Conservation (phyloP, 2,113 vertebrate genomes). For the Perca flavescens region DNA sequence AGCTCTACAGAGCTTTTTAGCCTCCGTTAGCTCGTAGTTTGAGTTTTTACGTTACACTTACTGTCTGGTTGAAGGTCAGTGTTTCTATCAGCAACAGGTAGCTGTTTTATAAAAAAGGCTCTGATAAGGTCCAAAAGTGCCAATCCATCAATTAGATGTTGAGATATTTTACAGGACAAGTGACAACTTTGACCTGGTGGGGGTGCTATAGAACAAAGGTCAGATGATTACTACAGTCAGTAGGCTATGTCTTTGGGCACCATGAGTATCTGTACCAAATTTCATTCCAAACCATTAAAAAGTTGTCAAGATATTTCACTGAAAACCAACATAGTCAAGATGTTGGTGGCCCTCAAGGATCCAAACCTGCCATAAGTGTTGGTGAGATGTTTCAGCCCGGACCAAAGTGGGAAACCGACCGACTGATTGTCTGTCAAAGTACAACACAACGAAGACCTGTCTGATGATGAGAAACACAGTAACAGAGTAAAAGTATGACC, state of each 20-base stretch:
- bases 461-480: not conserved
- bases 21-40: slow-evolving; percentile 12
- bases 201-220: not conserved
- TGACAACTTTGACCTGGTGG: too few relatives aligned
- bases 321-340: not conserved
- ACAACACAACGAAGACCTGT: too few relatives aligned
- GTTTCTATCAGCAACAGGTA: too few relatives aligned
- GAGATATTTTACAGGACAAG: not conserved
- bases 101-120: too few relatives aligned
- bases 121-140: not conserved
- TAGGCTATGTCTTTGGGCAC: not conserved
- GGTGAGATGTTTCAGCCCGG: too few relatives aligned
- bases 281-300: not conserved
- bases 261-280: not conserved
- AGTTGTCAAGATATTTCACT: not conserved
- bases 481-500: not conserved
- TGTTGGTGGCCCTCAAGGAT: not conserved
- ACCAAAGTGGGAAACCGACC: not conserved
- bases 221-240: not conserved
- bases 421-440: too few relatives aligned
- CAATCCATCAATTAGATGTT: too few relatives aligned
- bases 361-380: too few relatives aligned
- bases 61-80: too few relatives aligned
- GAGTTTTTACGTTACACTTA: not conserved
- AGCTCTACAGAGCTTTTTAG: not conserved